Evolutionary conservation across 2,113 vertebrate genomes (phyloP).

Genomic region (Sterna hirundo): DNA sequence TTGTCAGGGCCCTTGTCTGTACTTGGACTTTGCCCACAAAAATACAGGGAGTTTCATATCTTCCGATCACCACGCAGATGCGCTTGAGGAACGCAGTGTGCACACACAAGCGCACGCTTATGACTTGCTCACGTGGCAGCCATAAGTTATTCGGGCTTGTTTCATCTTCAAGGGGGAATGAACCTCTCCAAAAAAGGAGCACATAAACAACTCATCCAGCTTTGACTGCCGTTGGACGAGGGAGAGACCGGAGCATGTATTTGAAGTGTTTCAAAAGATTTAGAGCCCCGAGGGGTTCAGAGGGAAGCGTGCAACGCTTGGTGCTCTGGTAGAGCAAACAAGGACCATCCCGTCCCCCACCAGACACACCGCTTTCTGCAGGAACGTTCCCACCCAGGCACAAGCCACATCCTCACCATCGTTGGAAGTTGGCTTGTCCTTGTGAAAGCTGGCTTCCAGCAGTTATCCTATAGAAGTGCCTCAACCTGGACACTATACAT

Average conservation of each 20-base stretch:
- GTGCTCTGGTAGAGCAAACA: background rate
- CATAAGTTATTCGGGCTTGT: accelerated
- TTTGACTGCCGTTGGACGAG: background rate
- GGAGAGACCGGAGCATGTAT: background rate
- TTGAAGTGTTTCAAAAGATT: background rate
- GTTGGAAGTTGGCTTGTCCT: background rate
- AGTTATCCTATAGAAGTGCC: background rate
- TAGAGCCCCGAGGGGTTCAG: background rate
- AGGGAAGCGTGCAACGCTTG: background rate
- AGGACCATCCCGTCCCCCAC: background rate
- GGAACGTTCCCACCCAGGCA: background rate
- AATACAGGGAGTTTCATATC: background rate
- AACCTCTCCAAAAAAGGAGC: background rate
- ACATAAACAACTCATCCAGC: background rate
- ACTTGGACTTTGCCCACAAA: background rate
- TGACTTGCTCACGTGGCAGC: accelerated
- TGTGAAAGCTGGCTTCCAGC: background rate
- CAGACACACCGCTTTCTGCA: background rate
- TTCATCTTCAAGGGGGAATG: background rate
- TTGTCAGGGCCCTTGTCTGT: background rate
- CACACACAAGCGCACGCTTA: background rate
- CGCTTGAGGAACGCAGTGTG: accelerated
- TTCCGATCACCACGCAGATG: background rate
- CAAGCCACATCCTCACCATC: accelerated
- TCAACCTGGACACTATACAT: background rate